phyloP scores from a whole-genome alignment of 1,140 invertebrate genomes.

The Acarapis woodi region DNA sequence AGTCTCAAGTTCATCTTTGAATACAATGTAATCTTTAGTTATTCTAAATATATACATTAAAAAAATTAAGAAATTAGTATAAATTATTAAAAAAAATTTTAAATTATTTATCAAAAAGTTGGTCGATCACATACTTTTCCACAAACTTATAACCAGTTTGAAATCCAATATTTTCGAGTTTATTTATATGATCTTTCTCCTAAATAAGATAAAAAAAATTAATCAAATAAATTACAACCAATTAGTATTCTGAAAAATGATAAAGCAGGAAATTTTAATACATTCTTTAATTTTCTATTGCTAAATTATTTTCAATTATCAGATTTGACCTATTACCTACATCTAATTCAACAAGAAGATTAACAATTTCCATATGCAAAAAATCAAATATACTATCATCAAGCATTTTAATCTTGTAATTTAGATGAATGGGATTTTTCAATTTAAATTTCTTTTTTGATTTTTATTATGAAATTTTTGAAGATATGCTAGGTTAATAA shows the following conservation, averaged over 20 bases:
- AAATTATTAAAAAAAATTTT: background rate
- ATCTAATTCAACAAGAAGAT: background rate
- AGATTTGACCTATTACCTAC: background rate
- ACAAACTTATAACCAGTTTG: background rate
- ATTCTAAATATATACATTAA: background rate
- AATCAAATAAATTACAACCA: background rate
- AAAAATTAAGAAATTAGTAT: background rate
- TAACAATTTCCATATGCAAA: background rate
- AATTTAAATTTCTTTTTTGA: no score
- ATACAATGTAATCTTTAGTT: conserved; percentile 39
- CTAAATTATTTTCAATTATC: background rate
- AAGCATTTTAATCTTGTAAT: no score
- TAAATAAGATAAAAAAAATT: background rate
- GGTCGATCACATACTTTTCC: background rate
- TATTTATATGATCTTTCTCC: background rate
- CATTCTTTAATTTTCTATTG: background rate
- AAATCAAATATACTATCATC: background rate
- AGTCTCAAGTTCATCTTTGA: conserved; percentile 89
- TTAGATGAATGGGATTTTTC: no score
- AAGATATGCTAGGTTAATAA: no score
- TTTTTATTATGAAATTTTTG: no score
- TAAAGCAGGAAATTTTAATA: background rate
- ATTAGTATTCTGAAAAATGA: background rate
- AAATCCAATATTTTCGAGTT: conserved; percentile 1
- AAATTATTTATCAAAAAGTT: background rate